These are phyloP conservation scores for Uria aalge DNA, from an alignment of 2,113 vertebrate species.

Conservation along the genomic window DNA sequence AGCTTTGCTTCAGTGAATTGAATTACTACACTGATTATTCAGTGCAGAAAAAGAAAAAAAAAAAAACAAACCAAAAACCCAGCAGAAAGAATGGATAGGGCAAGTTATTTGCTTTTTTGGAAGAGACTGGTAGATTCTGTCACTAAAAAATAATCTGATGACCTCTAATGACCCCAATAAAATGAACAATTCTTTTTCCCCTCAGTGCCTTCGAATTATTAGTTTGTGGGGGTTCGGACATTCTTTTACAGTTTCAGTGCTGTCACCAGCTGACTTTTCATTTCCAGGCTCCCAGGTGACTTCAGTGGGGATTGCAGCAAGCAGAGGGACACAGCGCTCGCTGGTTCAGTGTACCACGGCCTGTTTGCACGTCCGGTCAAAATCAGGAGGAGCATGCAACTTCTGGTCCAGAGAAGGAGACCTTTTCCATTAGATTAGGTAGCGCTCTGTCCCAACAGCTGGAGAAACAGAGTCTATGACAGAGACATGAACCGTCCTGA, in stretches of 20 bases:
- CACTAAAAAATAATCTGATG: not conserved
- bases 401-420: not conserved
- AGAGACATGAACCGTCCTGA: not conserved
- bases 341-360: not conserved
- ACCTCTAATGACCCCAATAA: not conserved
- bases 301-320: not conserved
- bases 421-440: not conserved
- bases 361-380: not conserved
- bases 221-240: not conserved
- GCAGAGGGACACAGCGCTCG: not conserved
- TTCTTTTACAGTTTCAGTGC: not conserved
- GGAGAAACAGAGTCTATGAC: not conserved
- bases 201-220: not conserved
- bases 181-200: not conserved
- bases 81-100: not conserved
- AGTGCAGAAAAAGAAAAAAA: not conserved
- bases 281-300: not conserved
- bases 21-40: not conserved
- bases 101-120: not conserved
- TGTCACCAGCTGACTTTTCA: not conserved
- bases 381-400: not conserved
- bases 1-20: not conserved
- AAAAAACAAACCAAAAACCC: not conserved
- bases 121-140: not conserved
- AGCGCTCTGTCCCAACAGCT: not conserved